Conservation (phyloP, 2,113 vertebrate species). For the Lipophrys pholis region DNA sequence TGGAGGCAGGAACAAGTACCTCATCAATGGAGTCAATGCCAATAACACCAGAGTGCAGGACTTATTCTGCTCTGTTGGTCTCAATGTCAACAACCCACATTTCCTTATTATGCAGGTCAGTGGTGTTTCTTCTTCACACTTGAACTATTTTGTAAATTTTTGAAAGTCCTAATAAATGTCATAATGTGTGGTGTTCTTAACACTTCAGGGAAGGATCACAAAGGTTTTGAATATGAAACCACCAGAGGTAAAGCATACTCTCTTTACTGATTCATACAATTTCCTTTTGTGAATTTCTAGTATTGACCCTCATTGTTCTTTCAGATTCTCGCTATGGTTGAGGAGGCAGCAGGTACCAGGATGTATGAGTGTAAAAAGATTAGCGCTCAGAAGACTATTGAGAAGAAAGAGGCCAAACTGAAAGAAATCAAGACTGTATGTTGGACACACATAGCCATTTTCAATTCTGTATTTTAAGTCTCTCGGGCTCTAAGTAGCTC, state of each 20-base stretch:
- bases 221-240: conserved; percentile 99
- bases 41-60: conserved; percentile 91
- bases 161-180: not conserved
- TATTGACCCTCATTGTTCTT: conserved; percentile 4
- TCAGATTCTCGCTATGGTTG: conserved; percentile 95
- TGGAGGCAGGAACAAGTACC: conserved; percentile 94
- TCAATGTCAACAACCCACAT: conserved; percentile 98
- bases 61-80: conserved; percentile 94
- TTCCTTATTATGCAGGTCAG: conserved; percentile 99
- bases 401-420: conserved; percentile 94
- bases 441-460: not conserved
- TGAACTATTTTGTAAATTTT: not conserved
- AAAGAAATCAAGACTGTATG: conserved; percentile 90
- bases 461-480: not conserved
- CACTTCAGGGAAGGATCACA: conserved; percentile 92
- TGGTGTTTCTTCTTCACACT: not conserved
- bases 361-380: conserved; percentile 97
- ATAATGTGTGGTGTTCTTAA: conserved; percentile 1
- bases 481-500: not conserved
- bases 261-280: not conserved
- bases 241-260: conserved; percentile 87
- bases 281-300: not conserved
- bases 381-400: conserved; percentile 92
- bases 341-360: conserved; percentile 96
- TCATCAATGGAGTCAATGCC: conserved; percentile 94